Evolutionary conservation across 2,888 invertebrate genomes (phyloP), one percentile per base, ranked within the genome.

Genomic region (Drosophila austrosaltans): DNA sequence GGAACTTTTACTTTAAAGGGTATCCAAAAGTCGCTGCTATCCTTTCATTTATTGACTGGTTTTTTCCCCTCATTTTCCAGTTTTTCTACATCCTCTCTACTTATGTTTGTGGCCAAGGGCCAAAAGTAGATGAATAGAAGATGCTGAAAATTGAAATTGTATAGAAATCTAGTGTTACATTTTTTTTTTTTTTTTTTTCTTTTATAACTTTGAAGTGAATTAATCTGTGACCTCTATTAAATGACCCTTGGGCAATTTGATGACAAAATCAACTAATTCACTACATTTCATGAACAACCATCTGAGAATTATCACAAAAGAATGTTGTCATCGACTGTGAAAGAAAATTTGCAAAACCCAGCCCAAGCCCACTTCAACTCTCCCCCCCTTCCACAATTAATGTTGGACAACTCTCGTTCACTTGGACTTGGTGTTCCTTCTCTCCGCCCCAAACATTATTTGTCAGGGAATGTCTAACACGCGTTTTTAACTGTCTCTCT

Each of bases 401-500:
- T 48, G 48, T 48, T 48, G 22, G 36, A 36, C 8, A 48, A 48
- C 48, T 48, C 42, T 42, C 3, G 8, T 22, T 3, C 10, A 3
- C 20, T 8, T 8, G 36, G 36, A 36, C 1, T 32, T 6, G 32
- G 48, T 10, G 10, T 22, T 3, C 20, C 2, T 48, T 20, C 36
- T 20, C 36, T 10, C 39, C 39, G 20, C 20, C 57, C 57, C 16
- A 16, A 57, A 57, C 6, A 39, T 57, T 57, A 25, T 57, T 22
- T 48, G 16, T 25, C 44, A 53, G 69, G 54, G 60, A 80, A 80
- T 80, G 72, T 73, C 70, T 68, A 81, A 83, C 83, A 80, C 84
- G 78, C 75, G 83, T 77, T 75, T 80, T 69, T 68, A 77, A 79
- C 56, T 48, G 62, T 28, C 28, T 30, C 59, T 60, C 57, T 42